These are phyloP conservation scores for Hydra vulgaris DNA, from an alignment of 30 jellyfish, hydroid and myxozoan genomes.

Conservation along the genomic window DNA sequence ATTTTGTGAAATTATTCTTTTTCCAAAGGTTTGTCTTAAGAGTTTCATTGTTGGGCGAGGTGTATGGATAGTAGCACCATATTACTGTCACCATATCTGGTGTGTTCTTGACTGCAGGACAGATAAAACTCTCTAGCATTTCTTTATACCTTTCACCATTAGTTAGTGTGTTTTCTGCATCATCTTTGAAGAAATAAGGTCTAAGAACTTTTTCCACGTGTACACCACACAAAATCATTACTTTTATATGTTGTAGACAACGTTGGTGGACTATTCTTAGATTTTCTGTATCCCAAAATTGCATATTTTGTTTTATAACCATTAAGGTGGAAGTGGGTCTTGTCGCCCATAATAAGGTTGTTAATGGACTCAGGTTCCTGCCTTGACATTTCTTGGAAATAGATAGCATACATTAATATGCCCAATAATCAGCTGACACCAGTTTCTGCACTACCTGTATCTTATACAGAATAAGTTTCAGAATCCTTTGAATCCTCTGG, in stretches of 20 bases:
- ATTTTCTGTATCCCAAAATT: not conserved
- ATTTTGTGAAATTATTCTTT: too few species aligned
- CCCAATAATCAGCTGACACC: too few species aligned
- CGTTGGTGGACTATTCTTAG: not conserved
- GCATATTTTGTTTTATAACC: not conserved
- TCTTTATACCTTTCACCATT: not conserved
- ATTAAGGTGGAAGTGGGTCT: too few species aligned
- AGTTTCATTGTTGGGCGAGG: too few species aligned
- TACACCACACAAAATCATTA: not conserved
- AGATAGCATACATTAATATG: too few species aligned
- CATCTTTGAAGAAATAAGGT: not conserved
- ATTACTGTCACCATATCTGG: not conserved
- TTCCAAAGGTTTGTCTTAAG: too few species aligned
- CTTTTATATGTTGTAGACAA: not conserved
- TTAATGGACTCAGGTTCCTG: not conserved
- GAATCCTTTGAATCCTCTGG: too few species aligned
- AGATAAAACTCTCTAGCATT: not conserved
- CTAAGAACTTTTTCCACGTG: not conserved
- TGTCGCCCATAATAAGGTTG: not conserved
- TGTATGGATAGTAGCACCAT: too few species aligned
- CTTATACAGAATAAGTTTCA: too few species aligned
- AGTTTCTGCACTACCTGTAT: too few species aligned
- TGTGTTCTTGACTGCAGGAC: not conserved
- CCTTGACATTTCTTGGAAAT: not conserved
- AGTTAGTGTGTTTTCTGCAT: not conserved